A percentile compares a stretch with the other conserved stretches of the same genome.
These are phyloP conservation scores for Channa maculata DNA, from an alignment of 2,113 vertebrate species.

Conservation along the genomic window DNA sequence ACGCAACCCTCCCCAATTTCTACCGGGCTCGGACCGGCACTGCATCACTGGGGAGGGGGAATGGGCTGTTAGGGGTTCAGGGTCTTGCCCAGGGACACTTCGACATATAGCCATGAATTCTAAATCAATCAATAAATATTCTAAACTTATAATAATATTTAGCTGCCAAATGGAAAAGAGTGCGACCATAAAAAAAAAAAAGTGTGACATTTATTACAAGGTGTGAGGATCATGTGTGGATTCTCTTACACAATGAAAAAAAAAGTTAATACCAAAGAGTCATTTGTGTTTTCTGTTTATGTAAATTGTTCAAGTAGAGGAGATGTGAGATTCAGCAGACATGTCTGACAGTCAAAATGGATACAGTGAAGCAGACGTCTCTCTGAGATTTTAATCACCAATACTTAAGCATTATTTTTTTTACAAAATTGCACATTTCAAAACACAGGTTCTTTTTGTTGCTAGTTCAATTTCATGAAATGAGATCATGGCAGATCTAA, in stretches of 20 bases:
- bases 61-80: too few species aligned
- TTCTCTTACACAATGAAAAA: not conserved
- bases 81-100: too few species aligned
- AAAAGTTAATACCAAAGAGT: not conserved
- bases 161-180: not conserved
- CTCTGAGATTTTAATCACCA: conserved; percentile 25
- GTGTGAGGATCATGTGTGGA: not conserved
- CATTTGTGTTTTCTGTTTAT: conserved; percentile 72
- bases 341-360: conserved; percentile 36
- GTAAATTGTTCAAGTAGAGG: conserved; percentile 70
- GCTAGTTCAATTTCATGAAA: conserved; percentile 34
- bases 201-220: too few species aligned
- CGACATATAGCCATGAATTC: too few species aligned
- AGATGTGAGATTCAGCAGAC: conserved; percentile 43
- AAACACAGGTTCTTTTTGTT: conserved; percentile 68
- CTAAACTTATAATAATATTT: not conserved
- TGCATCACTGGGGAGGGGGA: too few species aligned
- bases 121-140: not conserved
- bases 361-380: conserved; percentile 28
- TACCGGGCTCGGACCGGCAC: too few species aligned
- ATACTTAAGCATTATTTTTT: conserved; percentile 46
- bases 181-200: too few species aligned
- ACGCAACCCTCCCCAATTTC: too few species aligned
- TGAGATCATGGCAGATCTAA: conserved; percentile 39
- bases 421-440: conserved; percentile 76